Percentiles rank a stretch among this genome's conserved stretches.
Evolutionary conservation across 2,113 vertebrate species (phyloP).

Genomic region (Meles meles): DNA sequence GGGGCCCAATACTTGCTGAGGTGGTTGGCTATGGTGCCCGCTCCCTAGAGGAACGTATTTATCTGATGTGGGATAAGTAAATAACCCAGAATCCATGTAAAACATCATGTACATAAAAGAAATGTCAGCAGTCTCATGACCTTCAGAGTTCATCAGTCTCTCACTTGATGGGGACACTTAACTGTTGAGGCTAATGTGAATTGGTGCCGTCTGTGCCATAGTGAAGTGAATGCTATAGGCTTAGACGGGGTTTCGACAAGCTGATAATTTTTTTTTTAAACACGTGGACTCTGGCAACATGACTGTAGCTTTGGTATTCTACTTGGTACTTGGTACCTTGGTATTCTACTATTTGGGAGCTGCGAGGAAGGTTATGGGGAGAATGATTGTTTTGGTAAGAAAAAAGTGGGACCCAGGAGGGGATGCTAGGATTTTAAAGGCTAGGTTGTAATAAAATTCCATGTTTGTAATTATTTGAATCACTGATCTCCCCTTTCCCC

Average conservation of each 20-base stretch:
- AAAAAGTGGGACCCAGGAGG: background rate
- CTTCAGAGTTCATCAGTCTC: conserved; percentile 10
- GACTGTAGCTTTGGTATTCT: background rate
- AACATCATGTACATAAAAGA: conserved; percentile 21
- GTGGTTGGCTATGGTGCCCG: background rate
- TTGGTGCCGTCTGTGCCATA: background rate
- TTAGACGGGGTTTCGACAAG: conserved; percentile 19
- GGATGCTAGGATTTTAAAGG: background rate
- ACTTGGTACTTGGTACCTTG: background rate
- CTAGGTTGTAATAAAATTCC: background rate
- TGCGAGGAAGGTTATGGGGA: background rate
- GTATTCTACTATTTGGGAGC: background rate
- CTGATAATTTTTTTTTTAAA: background rate
- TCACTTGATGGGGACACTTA: background rate
- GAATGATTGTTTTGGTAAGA: background rate
- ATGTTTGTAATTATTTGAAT: background rate
- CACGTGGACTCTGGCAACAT: background rate
- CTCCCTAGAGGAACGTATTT: background rate
- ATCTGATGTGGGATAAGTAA: background rate
- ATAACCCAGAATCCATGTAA: conserved; percentile 22
- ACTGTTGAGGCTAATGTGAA: background rate
- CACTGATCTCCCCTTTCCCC: background rate
- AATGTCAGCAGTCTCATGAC: conserved; percentile 1
- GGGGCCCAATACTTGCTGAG: background rate
- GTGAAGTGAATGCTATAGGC: background rate